Conservation (phyloP, 2,888 invertebrate genomes). For the Carpatolechia fugitivella region DNA sequence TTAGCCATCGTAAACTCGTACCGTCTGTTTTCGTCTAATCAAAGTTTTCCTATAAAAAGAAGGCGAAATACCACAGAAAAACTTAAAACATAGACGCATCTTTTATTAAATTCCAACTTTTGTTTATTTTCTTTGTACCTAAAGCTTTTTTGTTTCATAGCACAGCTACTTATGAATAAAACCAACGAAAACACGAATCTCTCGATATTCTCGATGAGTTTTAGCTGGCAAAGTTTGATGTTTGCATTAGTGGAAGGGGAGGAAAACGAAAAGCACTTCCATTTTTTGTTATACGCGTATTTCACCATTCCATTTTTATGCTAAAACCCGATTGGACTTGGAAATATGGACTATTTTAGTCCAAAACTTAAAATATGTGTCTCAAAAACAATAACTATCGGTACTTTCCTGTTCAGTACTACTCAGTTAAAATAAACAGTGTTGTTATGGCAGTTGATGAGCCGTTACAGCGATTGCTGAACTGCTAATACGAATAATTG, state of each 20-base stretch:
- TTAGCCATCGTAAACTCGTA: conserved; percentile 7
- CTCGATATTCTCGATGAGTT: neutral
- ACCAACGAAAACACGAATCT: neutral
- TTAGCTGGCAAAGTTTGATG: neutral
- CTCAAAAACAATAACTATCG: too few relatives aligned
- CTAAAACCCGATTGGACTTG: too few relatives aligned
- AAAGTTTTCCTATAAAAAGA: conserved; percentile 9
- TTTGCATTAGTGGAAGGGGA: too few relatives aligned
- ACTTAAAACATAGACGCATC: neutral
- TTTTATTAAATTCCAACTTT: neutral
- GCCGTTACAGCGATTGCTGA: neutral
- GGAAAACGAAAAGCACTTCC: too few relatives aligned
- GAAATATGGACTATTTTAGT: too few relatives aligned
- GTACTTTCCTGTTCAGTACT: too few relatives aligned
- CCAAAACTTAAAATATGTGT: too few relatives aligned
- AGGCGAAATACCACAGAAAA: neutral
- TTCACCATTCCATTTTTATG: too few relatives aligned
- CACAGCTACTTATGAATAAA: too few relatives aligned
- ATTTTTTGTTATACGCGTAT: neutral
- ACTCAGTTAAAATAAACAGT: neutral
- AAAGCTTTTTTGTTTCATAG: neutral
- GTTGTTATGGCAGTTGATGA: neutral
- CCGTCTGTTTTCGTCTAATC: conserved; percentile 6
- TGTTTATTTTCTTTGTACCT: neutral
- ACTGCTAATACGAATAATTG: neutral